These are phyloP conservation scores for Plectrocnemia conspersa DNA, from an alignment of 1,140 invertebrate genomes.

Conservation along the genomic window DNA sequence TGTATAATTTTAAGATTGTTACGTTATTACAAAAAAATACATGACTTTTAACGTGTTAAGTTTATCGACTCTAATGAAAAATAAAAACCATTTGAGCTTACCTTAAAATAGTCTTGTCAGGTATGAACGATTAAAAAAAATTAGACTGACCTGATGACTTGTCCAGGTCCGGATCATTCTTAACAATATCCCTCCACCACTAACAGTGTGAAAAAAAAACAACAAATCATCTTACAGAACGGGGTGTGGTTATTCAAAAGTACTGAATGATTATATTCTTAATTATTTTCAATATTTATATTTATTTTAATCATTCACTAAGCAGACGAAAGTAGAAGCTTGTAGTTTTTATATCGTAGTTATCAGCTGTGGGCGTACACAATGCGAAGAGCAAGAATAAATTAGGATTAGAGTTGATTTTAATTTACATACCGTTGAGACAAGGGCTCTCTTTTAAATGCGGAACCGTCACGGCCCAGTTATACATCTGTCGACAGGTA, in stretches of 20 bases:
- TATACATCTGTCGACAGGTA: constrained; percentile 36
- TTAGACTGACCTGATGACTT: constrained; percentile 33
- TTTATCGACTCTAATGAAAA: constrained; percentile 15
- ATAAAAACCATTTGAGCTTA: constrained; percentile 30
- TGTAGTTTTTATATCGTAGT: constrained; percentile 21
- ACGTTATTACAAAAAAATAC: constrained; percentile 8
- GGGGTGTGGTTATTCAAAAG: constrained; percentile 27
- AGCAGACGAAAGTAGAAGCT: constrained; percentile 27
- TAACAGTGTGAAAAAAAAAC: constrained; percentile 32
- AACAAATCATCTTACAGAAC: constrained; percentile 29
- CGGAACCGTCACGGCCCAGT: constrained; percentile 26
- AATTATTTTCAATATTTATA: constrained; percentile 13
- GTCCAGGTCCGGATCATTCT: constrained; percentile 32
- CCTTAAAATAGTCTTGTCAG: constrained; percentile 32
- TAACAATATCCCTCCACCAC: constrained; percentile 33
- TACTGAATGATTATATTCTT: constrained; percentile 7
- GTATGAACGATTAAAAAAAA: constrained; percentile 26
- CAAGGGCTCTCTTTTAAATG: constrained; percentile 27
- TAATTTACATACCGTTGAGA: constrained; percentile 34
- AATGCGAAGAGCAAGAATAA: constrained; percentile 25
- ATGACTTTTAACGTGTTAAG: constrained; percentile 5
- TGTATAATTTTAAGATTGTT: constrained; percentile 19
- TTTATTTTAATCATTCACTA: constrained; percentile 18
- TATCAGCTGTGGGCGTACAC: constrained; percentile 30
- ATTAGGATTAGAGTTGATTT: constrained; percentile 27